Conservation (phyloP, 2,797 vertebrate species). For the Glossophaga mutica region DNA sequence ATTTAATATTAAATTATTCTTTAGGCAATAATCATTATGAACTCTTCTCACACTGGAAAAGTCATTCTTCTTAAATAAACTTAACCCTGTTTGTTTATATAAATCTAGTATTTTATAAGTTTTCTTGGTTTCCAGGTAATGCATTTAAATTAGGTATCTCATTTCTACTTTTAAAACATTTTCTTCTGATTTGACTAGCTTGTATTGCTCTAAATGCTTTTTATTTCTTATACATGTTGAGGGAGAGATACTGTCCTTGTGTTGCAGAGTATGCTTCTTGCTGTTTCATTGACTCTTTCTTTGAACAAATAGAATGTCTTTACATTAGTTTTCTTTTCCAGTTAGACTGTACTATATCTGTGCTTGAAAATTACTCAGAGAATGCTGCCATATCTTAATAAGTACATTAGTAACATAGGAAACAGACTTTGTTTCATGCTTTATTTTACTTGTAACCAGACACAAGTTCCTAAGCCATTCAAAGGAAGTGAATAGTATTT, state of each 20-base stretch:
- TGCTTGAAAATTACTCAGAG: background rate
- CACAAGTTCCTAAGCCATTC: background rate
- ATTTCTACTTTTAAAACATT: background rate
- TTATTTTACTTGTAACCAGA: background rate
- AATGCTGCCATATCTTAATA: background rate
- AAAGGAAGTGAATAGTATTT: background rate
- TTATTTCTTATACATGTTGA: background rate
- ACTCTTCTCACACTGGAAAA: background rate
- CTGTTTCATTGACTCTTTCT: background rate
- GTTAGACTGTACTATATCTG: background rate
- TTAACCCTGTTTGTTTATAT: background rate
- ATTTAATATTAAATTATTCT: slow-evolving; percentile 38
- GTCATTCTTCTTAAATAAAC: background rate
- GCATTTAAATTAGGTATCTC: background rate
- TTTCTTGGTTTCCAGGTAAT: background rate
- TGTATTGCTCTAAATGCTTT: background rate
- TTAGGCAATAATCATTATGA: background rate
- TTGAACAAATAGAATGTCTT: background rate
- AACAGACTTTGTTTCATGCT: background rate
- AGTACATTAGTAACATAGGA: background rate
- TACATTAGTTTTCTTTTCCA: background rate
- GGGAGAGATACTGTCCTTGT: background rate
- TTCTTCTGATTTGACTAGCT: background rate
- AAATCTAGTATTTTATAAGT: background rate
- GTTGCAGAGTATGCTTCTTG: background rate